A percentile compares a stretch with the other conserved stretches of the same genome.
These are phyloP conservation scores for Gasterosteus aculeatus DNA, from an alignment of 2,113 vertebrate species.

Conservation along the genomic window DNA sequence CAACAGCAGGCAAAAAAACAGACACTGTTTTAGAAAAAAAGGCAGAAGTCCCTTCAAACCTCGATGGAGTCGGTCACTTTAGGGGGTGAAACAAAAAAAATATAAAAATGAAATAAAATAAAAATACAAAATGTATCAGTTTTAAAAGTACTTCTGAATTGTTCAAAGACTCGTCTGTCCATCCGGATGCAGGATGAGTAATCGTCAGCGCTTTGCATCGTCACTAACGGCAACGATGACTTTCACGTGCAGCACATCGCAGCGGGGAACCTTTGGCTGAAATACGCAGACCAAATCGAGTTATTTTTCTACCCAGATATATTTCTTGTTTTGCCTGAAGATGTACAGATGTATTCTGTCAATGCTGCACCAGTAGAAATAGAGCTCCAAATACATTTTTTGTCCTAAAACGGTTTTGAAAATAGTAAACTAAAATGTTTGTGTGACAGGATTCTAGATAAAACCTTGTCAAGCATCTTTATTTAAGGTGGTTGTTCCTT, in stretches of 20 bases:
- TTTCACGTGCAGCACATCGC: too few relatives aligned
- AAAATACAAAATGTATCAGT: not conserved
- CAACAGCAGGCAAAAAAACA: constrained; percentile 14
- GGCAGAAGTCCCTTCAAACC: not conserved
- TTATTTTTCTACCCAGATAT: not conserved
- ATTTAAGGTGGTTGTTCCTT: not conserved
- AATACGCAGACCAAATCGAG: not conserved
- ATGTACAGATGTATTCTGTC: not conserved
- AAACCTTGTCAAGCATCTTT: not conserved
- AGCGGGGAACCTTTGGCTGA: not conserved
- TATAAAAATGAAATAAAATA: not conserved
- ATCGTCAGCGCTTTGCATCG: too few relatives aligned
- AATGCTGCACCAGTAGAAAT: not conserved
- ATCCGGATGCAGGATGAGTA: not conserved
- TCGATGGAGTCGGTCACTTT: not conserved
- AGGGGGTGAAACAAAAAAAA: not conserved
- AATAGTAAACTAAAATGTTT: not conserved
- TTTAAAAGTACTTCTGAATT: not conserved
- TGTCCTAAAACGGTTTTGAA: not conserved
- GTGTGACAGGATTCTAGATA: not conserved
- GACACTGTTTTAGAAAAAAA: not conserved
- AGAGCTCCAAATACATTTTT: not conserved
- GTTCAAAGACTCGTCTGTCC: not conserved
- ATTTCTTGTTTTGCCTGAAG: not conserved
- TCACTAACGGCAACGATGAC: too few relatives aligned